Evolutionary conservation across 2,797 vertebrate genomes (phyloP).

Genomic region (Morus bassanus): DNA sequence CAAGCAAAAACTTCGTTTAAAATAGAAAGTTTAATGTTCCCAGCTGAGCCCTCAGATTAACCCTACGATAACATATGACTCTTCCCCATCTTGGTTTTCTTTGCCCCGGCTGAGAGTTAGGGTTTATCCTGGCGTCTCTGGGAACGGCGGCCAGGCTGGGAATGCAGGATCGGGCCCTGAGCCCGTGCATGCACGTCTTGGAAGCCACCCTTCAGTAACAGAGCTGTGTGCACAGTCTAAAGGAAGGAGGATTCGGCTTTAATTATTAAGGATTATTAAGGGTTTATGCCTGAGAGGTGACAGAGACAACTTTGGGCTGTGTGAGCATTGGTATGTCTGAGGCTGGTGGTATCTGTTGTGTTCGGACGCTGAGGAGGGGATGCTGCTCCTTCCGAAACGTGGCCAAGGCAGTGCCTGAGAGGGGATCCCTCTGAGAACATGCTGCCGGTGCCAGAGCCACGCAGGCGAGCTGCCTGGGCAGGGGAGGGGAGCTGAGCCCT

Average conservation of each 20-base stretch:
- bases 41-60: not conserved
- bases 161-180: not conserved
- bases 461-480: not conserved
- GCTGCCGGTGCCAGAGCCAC: not conserved
- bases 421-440: not conserved
- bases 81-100: not conserved
- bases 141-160: not conserved
- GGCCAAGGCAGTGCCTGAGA: not conserved
- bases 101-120: not conserved
- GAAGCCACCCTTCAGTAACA: not conserved
- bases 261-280: not conserved
- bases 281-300: not conserved
- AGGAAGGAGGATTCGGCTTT: not conserved
- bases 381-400: not conserved
- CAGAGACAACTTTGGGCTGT: not conserved
- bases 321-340: not conserved
- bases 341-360: rapidly evolving
- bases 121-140: not conserved
- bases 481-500: not conserved
- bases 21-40: not conserved
- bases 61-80: rapidly evolving
- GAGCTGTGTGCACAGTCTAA: not conserved
- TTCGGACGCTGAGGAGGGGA: not conserved
- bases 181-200: rapidly evolving
- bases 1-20: not conserved